Percentiles rank a stretch among this genome's conserved stretches.
Conservation (phyloP, 2,797 vertebrate genomes). For the Fistularia tabacaria region DNA sequence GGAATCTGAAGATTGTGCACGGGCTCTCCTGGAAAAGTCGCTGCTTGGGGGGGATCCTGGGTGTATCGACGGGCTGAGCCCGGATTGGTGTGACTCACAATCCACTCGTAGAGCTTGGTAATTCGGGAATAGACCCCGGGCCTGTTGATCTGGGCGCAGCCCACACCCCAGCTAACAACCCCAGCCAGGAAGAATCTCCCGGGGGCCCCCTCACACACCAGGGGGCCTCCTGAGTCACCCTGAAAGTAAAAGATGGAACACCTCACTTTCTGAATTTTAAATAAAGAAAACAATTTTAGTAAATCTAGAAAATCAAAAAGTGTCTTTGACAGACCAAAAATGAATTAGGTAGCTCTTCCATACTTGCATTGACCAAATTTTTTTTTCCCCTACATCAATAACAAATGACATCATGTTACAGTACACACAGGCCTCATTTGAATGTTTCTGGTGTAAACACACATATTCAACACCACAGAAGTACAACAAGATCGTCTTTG, state of each 20-base stretch:
- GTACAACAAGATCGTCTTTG: slow-evolving; percentile 1
- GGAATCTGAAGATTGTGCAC: slow-evolving; percentile 8
- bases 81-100: slow-evolving; percentile 68
- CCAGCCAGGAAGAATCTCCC: slow-evolving; percentile 91
- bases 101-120: slow-evolving; percentile 85
- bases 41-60: slow-evolving; percentile 3
- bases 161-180: slow-evolving; percentile 92
- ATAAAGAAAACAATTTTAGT: no score
- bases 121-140: slow-evolving; percentile 88
- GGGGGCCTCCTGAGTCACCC: slow-evolving; percentile 94
- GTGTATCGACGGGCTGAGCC: slow-evolving; percentile 3
- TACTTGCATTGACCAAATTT: no score
- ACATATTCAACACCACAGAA: slow-evolving; percentile 1
- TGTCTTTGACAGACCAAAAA: no score
- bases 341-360: no score
- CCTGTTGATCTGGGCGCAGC: slow-evolving; percentile 85
- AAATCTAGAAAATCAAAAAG: no score
- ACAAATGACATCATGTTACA: slow-evolving; percentile 1
- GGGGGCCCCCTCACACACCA: slow-evolving; percentile 86
- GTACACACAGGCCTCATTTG: slow-evolving; percentile 10
- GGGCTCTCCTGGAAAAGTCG: slow-evolving; percentile 10
- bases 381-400: no score
- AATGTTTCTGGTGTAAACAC: neutral
- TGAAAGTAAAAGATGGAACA: slow-evolving; percentile 50
- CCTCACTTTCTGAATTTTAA: neutral